Evolutionary conservation across 2,113 vertebrate species (phyloP).

Genomic region (Antigone vipio): DNA sequence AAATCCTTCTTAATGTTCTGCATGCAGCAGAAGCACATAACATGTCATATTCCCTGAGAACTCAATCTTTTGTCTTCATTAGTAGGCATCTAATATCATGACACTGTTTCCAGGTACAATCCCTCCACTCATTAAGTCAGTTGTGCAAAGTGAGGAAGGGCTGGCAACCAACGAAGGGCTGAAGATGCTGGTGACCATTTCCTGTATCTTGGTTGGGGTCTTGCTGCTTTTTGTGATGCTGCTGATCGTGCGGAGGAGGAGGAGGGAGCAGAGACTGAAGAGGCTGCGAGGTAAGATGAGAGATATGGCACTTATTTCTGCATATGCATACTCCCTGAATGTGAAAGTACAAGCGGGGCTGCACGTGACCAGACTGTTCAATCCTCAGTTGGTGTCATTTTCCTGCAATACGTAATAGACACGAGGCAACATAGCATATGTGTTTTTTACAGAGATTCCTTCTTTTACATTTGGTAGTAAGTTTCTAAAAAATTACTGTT

Average conservation of each 20-base stretch:
- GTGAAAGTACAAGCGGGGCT: not conserved
- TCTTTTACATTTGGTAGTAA: not conserved
- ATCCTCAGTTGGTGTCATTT: not conserved
- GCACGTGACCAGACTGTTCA: not conserved
- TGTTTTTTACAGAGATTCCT: not conserved
- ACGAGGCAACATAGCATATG: not conserved
- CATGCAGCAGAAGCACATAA: not conserved
- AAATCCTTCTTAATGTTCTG: not conserved
- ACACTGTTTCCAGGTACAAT: constrained; percentile 86
- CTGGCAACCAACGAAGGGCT: constrained; percentile 91
- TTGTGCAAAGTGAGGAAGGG: constrained; percentile 89
- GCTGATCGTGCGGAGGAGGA: constrained; percentile 87
- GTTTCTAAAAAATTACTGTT: not conserved
- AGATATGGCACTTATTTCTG: too few species aligned
- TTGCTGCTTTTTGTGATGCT: constrained; percentile 91
- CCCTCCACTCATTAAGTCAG: constrained; percentile 91
- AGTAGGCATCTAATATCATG: constrained; percentile 61
- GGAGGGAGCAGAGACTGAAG: constrained; percentile 95
- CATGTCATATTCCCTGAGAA: not conserved
- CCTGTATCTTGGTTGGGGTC: constrained; percentile 89
- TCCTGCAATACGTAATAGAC: not conserved
- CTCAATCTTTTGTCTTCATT: not conserved
- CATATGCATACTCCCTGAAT: not conserved
- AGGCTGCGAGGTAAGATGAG: constrained; percentile 87
- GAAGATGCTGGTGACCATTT: constrained; percentile 98